These are phyloP conservation scores for Drosophila pseudoananassae DNA, from an alignment of 1,140 invertebrate genomes.

Conservation along the genomic window DNA sequence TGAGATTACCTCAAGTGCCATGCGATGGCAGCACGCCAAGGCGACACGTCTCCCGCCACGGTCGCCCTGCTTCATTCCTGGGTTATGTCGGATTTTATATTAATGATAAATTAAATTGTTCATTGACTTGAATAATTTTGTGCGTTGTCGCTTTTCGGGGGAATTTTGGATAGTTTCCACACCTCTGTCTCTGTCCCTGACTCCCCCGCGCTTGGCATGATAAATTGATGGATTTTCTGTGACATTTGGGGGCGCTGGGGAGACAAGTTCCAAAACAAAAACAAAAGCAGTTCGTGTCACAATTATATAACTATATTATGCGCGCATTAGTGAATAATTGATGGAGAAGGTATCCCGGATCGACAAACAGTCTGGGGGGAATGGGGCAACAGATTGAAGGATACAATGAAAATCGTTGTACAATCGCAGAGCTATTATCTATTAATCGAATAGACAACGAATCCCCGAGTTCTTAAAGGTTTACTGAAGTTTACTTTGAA, in stretches of 20 bases:
- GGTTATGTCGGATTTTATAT: slow-evolving; percentile 76
- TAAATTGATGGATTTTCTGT: slow-evolving; percentile 68
- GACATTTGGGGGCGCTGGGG: slow-evolving; percentile 26
- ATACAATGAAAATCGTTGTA: no score
- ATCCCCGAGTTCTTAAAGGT: no score
- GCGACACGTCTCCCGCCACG: slow-evolving; percentile 43
- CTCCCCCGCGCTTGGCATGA: slow-evolving; percentile 39
- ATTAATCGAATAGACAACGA: no score
- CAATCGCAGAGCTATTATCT: no score
- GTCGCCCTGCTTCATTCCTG: not conserved
- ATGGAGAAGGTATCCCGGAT: slow-evolving; percentile 28
- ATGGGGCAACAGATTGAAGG: no score
- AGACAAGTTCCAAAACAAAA: slow-evolving; percentile 6
- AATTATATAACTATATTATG: slow-evolving; percentile 76
- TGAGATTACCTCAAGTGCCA: slow-evolving; percentile 78
- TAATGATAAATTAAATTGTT: slow-evolving; percentile 83
- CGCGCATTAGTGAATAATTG: slow-evolving; percentile 69
- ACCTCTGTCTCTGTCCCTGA: not conserved
- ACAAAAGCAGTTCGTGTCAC: slow-evolving; percentile 36
- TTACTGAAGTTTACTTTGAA: no score
- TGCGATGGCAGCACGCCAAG: slow-evolving; percentile 75
- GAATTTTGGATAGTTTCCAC: slow-evolving; percentile 57
- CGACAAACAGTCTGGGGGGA: no score
- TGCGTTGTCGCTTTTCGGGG: slow-evolving; percentile 67
- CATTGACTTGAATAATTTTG: slow-evolving; percentile 83